Evolutionary conservation across 2,113 vertebrate species (phyloP), one percentile per base, ranked within the genome.

Genomic region (Synchiropus splendidus): DNA sequence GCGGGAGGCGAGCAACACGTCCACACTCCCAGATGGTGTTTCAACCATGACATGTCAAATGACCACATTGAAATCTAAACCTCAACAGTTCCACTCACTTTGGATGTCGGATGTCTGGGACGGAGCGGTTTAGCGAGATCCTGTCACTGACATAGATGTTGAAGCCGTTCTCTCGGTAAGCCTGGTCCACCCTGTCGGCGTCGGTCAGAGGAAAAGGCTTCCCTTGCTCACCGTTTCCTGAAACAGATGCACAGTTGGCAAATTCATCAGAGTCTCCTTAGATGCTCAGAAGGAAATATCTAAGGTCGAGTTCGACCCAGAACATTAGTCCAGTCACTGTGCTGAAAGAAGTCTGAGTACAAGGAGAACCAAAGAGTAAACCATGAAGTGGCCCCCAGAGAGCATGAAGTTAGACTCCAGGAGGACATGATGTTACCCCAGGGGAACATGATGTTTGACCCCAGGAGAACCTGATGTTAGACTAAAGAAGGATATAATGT

Each of bases 101-200:
- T 27, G 81, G 79, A 65, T 99, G 90, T 17, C 95, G 86, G 75
- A 99, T 99, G 68, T 99, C 95, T 0, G 95, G 88, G 51, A 99
- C 74, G n/a, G 93, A 97, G 52, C 95, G 87, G 76, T 98, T 94
- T 45, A 98, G 85, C 36, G 95, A 91, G 80, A 99, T 96, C 66
- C 90, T 87, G 74, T 98, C 89, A 12, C 93, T 98, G 81, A 98
- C 88, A n/a, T 87, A 97, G 62, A 99, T 98, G 76, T 99, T 98
- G 80, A 99, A 99, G 41, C 94, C 95, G 51, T 99, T 99, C 77
- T 97, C 95, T 37, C 92, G 80, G 85, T 99, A 99, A 0, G 93
- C 94, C 79, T 92, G 90, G 62, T 98, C 94, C 35, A 89, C 89
- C 37, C 82, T 77, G 48, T 99, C 95, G 1, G 87, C 82, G 1